Percentiles rank a stretch among this genome's conserved stretches.
These are phyloP conservation scores for Psettodes erumei DNA, from an alignment of 2,113 vertebrate genomes.

Conservation along the genomic window DNA sequence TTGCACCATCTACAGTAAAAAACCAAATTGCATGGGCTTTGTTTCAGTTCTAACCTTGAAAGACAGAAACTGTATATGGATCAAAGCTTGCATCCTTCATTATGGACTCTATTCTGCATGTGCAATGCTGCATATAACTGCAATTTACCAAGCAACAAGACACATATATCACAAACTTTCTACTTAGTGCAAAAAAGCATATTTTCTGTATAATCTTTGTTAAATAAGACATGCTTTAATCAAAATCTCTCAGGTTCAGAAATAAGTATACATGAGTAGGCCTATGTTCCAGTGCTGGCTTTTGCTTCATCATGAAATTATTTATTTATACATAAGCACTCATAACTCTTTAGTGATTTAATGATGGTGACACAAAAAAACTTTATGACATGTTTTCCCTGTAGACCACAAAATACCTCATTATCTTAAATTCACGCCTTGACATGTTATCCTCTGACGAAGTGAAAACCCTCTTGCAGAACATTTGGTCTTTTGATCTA, in stretches of 20 bases:
- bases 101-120: not conserved
- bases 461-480: not conserved
- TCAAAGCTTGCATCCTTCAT: not conserved
- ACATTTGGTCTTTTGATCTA: not conserved
- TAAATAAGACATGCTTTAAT: not conserved
- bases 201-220: too few relatives aligned
- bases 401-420: not conserved
- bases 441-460: not conserved
- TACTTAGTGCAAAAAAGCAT: too few relatives aligned
- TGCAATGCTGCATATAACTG: not conserved
- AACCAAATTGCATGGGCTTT: not conserved
- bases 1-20: too few relatives aligned
- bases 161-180: not conserved
- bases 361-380: not conserved
- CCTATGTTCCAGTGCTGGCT: not conserved
- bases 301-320: not conserved
- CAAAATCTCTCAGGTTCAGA: not conserved
- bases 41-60: too few relatives aligned
- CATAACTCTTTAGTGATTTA: not conserved
- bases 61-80: not conserved
- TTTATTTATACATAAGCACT: not conserved
- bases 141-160: not conserved
- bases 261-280: not conserved
- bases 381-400: not conserved
- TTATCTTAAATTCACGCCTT: slow-evolving; percentile 19